Evolutionary conservation across 1,140 invertebrate species (phyloP), one percentile per base, ranked within the genome.

Genomic region (Ips nitidus): DNA sequence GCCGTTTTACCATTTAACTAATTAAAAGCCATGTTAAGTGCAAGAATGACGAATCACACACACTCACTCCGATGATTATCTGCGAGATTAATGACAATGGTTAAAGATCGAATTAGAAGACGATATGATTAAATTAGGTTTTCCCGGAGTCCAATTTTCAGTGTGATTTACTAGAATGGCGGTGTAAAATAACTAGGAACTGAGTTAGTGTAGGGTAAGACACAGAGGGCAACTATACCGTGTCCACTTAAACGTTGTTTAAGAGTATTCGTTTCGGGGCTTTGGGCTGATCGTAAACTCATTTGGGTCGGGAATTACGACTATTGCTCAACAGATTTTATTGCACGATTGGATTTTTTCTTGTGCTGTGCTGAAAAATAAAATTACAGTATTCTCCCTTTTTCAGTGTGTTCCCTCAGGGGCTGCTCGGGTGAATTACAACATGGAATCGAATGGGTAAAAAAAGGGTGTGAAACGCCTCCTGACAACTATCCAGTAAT

Each of bases 181-280:
- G 22, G 22, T 22, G 22, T 22, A 22, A 22, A 22, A 22, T 22
- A 22, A 22, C 22, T 22, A 22, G 22, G 22, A 22, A 22, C 22
- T 22, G 22, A 22, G 22, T 22, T 22, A 22, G 22, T 22, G 22
- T 22, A 22, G 22, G 22, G 22, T 38, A 69, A 69, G 58, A 63
- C 67, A 69, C 58, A 37, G 56, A 65, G 66, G 65, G 63, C 56
- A 57, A 64, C 56, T 61, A 22, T 22, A 41, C 52, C 8, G 41
- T 67, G 67, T 70, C 67, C 71, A 73, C 71, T 73, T 69, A 73
- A 73, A 73, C 58, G 71, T 73, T 73, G 71, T 73, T 73, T 73
- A 73, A 70, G 71, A 73, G 58, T 69, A 73, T 73, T 73, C 63
- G 71, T 67, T 73, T 60, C 52, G 71, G 64, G 71, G 59, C 63